Base-by-base conservation (phyloP, 2,113 vertebrate genomes). In the Cyanoliseus patagonus region DNA sequence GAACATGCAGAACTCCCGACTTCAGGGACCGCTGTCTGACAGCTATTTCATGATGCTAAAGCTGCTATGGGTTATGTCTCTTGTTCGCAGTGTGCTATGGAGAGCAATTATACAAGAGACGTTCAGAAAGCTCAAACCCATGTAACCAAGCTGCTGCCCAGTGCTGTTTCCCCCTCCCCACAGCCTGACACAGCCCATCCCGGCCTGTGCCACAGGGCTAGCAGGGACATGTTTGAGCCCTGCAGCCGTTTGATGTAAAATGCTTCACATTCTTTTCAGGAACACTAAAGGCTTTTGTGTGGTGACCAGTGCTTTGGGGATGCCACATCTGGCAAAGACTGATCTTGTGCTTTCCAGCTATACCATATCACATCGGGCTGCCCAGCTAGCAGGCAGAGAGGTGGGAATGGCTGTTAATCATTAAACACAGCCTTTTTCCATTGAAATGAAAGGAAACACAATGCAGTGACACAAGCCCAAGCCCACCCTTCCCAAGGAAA, bases 201-300 rank as follows among this genome's bases (percentile, higher is more conserved):
- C 68, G 25, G 33, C 83, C 91, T 16, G 39, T 83, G 75, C 70
- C 92, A 91, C 81, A 37, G 86, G 86, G 86, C 91, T 41, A 75
- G 92, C 3, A 11, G 95, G 51, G 92, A 96, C 94, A 89, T 0
- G 86, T 87, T 90, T 95, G 89, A 97, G 95, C 87, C 94, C 28
- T 59, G 94, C 90, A 73, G 69, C 88, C 1, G 9, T 96, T 96
- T 96, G 96, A 97, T 96, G 96, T 79, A 63, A 95, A 82, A 97
- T 94, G 79, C 86, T 97, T 97, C 57, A 86, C 87, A 97, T 97
- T 97, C 92, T 95, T 97, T 72, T 70, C 3, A 1, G 62, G 84
- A 96, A 96, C 95, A 97, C 84, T 96, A 73, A 81, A 90, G 89
- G 35, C 87, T 97, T 96, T 96, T 97, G 94, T 97, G 93, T 94